Percentiles rank a stretch among this genome's conserved stretches.
phyloP scores from a whole-genome alignment of 2,113 vertebrate species.

The Brienomyrus longianalis region DNA sequence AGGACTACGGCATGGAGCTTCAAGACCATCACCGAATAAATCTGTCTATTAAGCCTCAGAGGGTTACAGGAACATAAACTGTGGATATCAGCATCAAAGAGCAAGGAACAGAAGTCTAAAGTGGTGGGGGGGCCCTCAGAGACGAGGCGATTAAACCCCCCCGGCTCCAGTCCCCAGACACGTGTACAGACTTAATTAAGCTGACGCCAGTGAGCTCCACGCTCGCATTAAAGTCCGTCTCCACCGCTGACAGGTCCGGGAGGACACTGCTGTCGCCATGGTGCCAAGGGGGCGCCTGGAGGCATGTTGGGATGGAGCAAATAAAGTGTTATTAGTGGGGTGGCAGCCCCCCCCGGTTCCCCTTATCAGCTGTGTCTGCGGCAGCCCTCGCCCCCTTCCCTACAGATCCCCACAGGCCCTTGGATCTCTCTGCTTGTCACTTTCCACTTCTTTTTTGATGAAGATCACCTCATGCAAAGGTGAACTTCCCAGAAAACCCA shows the following conservation, averaged over 20 bases:
- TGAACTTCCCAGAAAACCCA: neutral
- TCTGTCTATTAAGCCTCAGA: neutral
- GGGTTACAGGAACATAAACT: neutral
- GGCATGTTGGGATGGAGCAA: slow-evolving; percentile 39
- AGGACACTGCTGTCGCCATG: slow-evolving; percentile 42
- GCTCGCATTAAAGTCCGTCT: slow-evolving; percentile 60
- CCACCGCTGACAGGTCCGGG: slow-evolving; percentile 56
- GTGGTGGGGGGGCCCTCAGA: slow-evolving; percentile 26
- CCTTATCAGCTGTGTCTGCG: neutral
- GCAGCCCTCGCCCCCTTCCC: neutral
- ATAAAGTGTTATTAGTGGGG: slow-evolving; percentile 44
- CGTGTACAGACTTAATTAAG: slow-evolving; percentile 67
- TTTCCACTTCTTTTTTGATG: neutral
- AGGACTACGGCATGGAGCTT: neutral
- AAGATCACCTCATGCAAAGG: neutral
- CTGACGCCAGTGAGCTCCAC: slow-evolving; percentile 58
- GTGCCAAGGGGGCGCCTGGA: slow-evolving; percentile 27
- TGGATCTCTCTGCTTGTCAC: neutral
- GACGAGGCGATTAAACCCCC: slow-evolving; percentile 52
- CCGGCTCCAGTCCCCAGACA: slow-evolving; percentile 54
- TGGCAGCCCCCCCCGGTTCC: slow-evolving; percentile 5
- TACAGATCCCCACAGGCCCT: neutral
- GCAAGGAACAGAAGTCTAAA: neutral
- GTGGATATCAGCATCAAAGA: neutral
- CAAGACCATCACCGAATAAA: neutral